phyloP scores from a whole-genome alignment of 2,113 vertebrate species.

The Antechinus stuartii region DNA sequence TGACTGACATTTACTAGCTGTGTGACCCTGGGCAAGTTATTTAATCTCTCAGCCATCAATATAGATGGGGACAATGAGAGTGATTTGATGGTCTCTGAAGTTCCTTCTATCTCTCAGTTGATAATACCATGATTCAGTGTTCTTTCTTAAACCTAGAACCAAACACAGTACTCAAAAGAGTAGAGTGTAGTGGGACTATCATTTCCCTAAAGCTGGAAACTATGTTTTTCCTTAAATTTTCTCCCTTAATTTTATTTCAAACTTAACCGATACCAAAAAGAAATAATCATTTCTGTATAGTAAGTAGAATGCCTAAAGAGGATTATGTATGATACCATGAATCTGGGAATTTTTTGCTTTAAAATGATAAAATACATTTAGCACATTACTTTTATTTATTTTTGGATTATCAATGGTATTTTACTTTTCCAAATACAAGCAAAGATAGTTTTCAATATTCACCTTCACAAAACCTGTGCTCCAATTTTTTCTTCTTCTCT shows the following conservation, averaged over 20 bases:
- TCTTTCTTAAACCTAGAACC: not conserved
- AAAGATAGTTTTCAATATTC: too few species aligned
- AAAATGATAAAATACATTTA: not conserved
- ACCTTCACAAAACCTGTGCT: too few species aligned
- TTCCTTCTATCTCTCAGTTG: not conserved
- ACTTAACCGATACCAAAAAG: too few species aligned
- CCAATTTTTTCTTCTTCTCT: too few species aligned
- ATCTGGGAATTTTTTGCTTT: not conserved
- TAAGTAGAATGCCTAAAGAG: not conserved
- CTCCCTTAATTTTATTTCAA: too few species aligned
- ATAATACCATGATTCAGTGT: not conserved
- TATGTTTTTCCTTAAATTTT: not conserved
- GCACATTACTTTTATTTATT: not conserved
- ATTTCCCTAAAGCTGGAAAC: not conserved
- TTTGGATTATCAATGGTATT: too few species aligned
- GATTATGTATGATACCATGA: not conserved
- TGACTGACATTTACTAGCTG: not conserved
- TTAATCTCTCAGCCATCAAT: not conserved
- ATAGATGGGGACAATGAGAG: not conserved
- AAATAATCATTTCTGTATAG: not conserved
- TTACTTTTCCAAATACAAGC: too few species aligned
- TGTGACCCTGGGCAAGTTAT: not conserved
- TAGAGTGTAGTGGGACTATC: too few species aligned
- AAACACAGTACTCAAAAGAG: not conserved
- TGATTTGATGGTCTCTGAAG: not conserved